These are phyloP conservation scores for Porites rus DNA, from an alignment of 92 coral and sea anemone species.

Conservation along the genomic window DNA sequence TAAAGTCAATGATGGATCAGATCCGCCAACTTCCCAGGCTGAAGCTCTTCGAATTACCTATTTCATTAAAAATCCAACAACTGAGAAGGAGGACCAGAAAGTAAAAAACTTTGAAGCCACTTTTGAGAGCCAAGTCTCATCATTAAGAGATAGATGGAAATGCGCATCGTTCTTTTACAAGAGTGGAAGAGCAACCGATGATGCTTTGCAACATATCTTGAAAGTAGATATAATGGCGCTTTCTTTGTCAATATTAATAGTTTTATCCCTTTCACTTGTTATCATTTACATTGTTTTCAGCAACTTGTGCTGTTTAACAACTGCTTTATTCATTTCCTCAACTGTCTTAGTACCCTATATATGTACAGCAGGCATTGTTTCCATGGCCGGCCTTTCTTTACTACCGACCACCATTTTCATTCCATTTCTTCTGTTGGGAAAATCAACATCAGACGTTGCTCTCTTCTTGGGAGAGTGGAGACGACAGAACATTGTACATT, in stretches of 20 bases:
- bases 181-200: neutral
- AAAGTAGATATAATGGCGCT: constrained; percentile 6
- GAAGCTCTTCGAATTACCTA: constrained; percentile 33
- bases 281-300: neutral
- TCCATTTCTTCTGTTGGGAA: constrained; percentile 49
- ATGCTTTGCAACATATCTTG: constrained; percentile 9
- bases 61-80: constrained; percentile 11
- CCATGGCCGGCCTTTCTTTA: constrained; percentile 22
- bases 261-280: neutral
- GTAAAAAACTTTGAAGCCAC: constrained; percentile 3
- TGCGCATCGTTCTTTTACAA: constrained; percentile 10
- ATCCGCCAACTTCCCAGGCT: constrained; percentile 6
- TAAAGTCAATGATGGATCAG: neutral
- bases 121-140: constrained; percentile 6
- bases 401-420: constrained; percentile 35
- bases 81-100: neutral
- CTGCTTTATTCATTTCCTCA: neutral
- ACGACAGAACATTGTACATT: constrained; percentile 5
- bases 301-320: neutral
- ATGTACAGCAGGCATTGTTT: constrained; percentile 35
- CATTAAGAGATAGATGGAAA: neutral
- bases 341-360: constrained; percentile 6
- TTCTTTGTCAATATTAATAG: neutral
- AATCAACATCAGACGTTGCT: constrained; percentile 35
- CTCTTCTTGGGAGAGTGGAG: constrained; percentile 41